Base-by-base conservation (phyloP, 2,797 vertebrate species). In the Pipistrellus pygmaeus region DNA sequence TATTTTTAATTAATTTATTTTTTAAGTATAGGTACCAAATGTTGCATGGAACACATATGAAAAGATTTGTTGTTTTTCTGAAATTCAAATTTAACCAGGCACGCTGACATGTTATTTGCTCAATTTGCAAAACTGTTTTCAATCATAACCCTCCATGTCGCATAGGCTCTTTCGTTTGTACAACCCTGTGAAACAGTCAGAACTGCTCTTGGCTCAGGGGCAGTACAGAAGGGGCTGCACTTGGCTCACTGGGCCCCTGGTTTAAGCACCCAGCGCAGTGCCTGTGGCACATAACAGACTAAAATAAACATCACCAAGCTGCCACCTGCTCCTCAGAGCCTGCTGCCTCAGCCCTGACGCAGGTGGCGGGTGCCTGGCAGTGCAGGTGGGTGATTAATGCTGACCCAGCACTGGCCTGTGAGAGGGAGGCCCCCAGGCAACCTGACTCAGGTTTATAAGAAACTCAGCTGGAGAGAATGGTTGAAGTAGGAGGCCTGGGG, bases 31-130 rank as follows among this genome's bases (percentile, higher is more conserved):
- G 23, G n/a, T 35, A 7, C 38, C 38, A 48, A 51, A 83, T 48
- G 68, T 8, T 18, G 6, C 53, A 69, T 0, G 0, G 3, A 51
- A 60, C 38, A 81, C 38, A n/a, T 6, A n/a, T 6, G 44, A 46
- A 88, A 75, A 88, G 30, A 21, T 25, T 4, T n/a, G 5, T 6
- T 91, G 41, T 66, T 82, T 55, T 32, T 57, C 80, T 68, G 71
- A 93, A 62, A 46, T 57, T 93, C 85, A 75, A 2, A 44, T 48
- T 62, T 25, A 80, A 83, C 2, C 8, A 27, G 83, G 64, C 11
- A 20, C 71, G 46, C 64, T 76, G 75, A 88, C 72, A 38, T 78
- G 81, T 78, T 68, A 88, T 35, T 95, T 71, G 69, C 57, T 72
- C 27, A 85, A 82, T 30, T 51, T 53, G 12, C 60, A 66, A 68